Conservation (phyloP, 2,888 invertebrate species). For the Campoplex capitator region DNA sequence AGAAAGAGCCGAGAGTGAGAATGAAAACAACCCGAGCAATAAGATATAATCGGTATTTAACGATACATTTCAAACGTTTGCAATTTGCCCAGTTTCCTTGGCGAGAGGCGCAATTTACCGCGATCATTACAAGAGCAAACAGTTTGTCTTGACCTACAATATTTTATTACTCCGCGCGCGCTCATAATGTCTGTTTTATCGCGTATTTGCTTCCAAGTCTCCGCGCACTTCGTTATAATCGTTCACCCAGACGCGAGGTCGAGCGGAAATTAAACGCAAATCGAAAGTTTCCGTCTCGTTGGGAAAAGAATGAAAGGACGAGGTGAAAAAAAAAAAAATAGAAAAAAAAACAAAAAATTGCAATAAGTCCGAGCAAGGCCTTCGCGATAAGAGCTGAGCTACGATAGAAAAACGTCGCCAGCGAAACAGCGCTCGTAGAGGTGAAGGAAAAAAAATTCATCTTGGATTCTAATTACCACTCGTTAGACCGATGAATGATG, state of each 20-base stretch:
- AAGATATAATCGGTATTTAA: constrained; percentile 59
- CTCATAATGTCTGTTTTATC: constrained; percentile 46
- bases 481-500: constrained; percentile 38
- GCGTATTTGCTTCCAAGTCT: neutral
- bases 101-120: constrained; percentile 45
- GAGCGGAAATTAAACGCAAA: constrained; percentile 45
- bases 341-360: neutral
- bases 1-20: neutral
- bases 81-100: constrained; percentile 30
- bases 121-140: constrained; percentile 43
- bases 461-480: constrained; percentile 57
- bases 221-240: constrained; percentile 66
- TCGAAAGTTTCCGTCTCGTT: constrained; percentile 41
- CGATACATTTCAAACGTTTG: constrained; percentile 50
- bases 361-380: neutral
- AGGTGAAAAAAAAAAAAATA: neutral
- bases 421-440: neutral
- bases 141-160: constrained; percentile 33
- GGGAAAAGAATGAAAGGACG: neutral
- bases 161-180: constrained; percentile 36
- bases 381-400: constrained; percentile 8
- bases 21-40: constrained; percentile 20
- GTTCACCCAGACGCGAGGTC: constrained; percentile 40
- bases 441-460: constrained; percentile 42
- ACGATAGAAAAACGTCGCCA: constrained; percentile 33